Conservation (phyloP, 2,113 vertebrate genomes). For the Zootoca vivipara region DNA sequence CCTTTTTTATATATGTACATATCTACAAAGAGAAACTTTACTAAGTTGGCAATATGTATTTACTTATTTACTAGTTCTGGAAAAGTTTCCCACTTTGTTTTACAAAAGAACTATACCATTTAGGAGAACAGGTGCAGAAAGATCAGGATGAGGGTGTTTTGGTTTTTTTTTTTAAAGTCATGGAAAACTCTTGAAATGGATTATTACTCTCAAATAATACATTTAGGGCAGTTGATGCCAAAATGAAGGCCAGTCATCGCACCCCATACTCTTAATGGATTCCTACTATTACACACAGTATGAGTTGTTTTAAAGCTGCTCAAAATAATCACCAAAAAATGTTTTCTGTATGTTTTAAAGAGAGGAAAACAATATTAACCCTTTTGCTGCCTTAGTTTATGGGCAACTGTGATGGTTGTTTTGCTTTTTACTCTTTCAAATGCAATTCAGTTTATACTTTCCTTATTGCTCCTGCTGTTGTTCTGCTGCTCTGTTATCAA, state of each 20-base stretch:
- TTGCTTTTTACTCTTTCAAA: conserved; percentile 45
- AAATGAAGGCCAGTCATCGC: conserved; percentile 66
- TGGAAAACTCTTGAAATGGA: conserved; percentile 58
- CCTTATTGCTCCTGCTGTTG: conserved; percentile 45
- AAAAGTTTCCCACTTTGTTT: conserved; percentile 57
- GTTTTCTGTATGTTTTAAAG: conserved; percentile 54
- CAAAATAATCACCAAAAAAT: conserved; percentile 39
- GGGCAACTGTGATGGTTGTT: conserved; percentile 53
- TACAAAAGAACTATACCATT: conserved; percentile 36
- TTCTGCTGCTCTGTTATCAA: conserved; percentile 32
- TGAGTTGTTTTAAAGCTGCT: conserved; percentile 56
- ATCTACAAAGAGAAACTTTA: neutral
- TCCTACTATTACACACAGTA: conserved; percentile 47
- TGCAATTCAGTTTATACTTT: conserved; percentile 39
- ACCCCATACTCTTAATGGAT: conserved; percentile 53
- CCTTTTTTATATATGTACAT: conserved; percentile 6
- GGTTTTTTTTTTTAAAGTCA: conserved; percentile 42
- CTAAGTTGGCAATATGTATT: conserved; percentile 46
- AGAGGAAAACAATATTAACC: conserved; percentile 64
- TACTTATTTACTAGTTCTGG: conserved; percentile 55
- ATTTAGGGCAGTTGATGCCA: conserved; percentile 69
- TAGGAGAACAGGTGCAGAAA: conserved; percentile 59
- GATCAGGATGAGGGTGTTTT: conserved; percentile 25
- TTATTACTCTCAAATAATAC: conserved; percentile 57
- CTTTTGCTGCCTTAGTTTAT: conserved; percentile 69